phyloP scores from a whole-genome alignment of 2,113 vertebrate species.

The Callionymus lyra region DNA sequence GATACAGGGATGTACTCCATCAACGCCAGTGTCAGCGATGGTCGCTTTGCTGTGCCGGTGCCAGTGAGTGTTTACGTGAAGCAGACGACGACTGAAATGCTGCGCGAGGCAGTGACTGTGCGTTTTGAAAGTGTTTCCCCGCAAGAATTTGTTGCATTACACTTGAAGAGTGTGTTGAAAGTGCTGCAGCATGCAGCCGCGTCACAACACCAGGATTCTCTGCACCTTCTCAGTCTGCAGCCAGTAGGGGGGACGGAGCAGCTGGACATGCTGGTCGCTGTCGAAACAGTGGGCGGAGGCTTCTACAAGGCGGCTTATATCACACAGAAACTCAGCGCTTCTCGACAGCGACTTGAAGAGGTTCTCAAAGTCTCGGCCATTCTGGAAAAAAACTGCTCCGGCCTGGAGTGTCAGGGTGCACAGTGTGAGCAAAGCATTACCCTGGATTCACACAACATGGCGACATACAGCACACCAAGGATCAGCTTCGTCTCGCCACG shows the following conservation, averaged over 20 bases:
- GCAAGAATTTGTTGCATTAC: constrained; percentile 82
- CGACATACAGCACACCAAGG: constrained; percentile 86
- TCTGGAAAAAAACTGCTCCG: constrained; percentile 93
- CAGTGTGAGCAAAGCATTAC: constrained; percentile 86
- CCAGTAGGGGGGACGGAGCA: constrained; percentile 80
- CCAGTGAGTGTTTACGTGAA: constrained; percentile 83
- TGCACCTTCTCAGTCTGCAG: constrained; percentile 91
- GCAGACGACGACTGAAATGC: constrained; percentile 79
- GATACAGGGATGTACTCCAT: constrained; percentile 84
- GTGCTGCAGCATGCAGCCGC: constrained; percentile 73
- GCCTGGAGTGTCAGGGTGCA: constrained; percentile 85
- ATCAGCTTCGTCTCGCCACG: constrained; percentile 92
- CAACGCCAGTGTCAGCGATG: constrained; percentile 88
- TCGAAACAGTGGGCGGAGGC: constrained; percentile 72
- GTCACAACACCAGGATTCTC: constrained; percentile 76
- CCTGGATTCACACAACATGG: constrained; percentile 84
- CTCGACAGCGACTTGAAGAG: constrained; percentile 82
- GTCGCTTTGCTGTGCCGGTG: constrained; percentile 85
- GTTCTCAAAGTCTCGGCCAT: constrained; percentile 84
- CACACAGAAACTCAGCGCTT: constrained; percentile 87
- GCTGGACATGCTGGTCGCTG: constrained; percentile 88
- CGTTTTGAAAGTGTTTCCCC: constrained; percentile 88
- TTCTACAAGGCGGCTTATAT: constrained; percentile 91
- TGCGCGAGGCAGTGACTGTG: constrained; percentile 85
- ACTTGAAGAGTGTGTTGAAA: constrained; percentile 78